A percentile compares a stretch with the other conserved stretches of the same genome.
These are phyloP conservation scores for Priocnemis perturbator DNA, from an alignment of 2,888 invertebrate genomes.

Conservation along the genomic window DNA sequence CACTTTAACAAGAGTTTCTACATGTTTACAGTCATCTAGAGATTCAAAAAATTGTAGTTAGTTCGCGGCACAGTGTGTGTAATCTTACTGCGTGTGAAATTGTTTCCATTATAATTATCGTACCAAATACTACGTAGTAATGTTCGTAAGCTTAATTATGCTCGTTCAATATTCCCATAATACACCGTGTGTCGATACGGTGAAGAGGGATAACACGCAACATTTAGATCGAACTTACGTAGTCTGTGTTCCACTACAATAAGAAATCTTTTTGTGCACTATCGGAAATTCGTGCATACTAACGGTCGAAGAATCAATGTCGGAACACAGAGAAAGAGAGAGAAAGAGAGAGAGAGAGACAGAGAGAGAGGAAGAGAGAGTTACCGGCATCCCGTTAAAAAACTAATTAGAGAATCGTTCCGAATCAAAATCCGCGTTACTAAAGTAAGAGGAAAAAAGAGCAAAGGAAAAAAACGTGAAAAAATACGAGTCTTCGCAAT, in stretches of 20 bases:
- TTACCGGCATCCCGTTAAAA: neutral
- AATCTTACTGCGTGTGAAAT: slow-evolving; percentile 2
- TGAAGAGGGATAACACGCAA: slow-evolving; percentile 51
- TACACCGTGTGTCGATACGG: slow-evolving; percentile 30
- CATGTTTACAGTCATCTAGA: slow-evolving; percentile 5
- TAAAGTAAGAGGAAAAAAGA: slow-evolving; percentile 17
- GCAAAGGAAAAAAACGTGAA: slow-evolving; percentile 13
- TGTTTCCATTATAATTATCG: slow-evolving; percentile 2
- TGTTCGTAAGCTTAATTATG: slow-evolving; percentile 11
- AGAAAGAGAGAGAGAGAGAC: neutral
- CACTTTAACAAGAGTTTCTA: slow-evolving; percentile 5
- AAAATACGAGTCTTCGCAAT: slow-evolving; percentile 3
- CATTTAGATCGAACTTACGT: slow-evolving; percentile 42
- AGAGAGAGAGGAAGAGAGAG: slow-evolving; percentile 4
- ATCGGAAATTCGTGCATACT: slow-evolving; percentile 19
- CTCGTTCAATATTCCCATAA: slow-evolving; percentile 4
- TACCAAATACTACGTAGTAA: neutral
- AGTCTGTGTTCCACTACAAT: slow-evolving; percentile 23
- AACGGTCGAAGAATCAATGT: neutral
- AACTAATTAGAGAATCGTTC: slow-evolving; percentile 16
- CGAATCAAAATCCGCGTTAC: slow-evolving; percentile 7
- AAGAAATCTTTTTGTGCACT: slow-evolving; percentile 13
- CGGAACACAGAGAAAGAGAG: neutral
- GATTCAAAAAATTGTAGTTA: neutral
- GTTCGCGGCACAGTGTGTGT: neutral